phyloP scores from a whole-genome alignment of 2,888 invertebrate species.

The Xanthia togata region DNA sequence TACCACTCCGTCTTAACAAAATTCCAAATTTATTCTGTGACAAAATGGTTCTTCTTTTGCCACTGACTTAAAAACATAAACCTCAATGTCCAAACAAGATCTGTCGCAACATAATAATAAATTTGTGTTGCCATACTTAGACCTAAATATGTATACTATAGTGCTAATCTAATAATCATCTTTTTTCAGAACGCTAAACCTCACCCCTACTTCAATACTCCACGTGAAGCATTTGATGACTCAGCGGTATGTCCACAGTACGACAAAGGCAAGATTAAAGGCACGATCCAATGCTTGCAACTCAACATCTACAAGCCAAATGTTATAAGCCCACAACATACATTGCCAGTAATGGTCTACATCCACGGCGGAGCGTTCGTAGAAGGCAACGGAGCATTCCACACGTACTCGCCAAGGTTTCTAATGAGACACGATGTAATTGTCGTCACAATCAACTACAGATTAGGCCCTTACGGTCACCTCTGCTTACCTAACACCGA shows the following conservation, averaged over 20 bases:
- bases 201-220: constrained; percentile 28
- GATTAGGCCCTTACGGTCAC: constrained; percentile 50
- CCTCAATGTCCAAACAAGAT: too few relatives aligned
- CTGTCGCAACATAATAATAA: too few relatives aligned
- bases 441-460: constrained; percentile 50
- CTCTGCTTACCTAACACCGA: constrained; percentile 35
- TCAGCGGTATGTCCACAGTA: constrained; percentile 41
- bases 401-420: constrained; percentile 18
- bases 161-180: neutral
- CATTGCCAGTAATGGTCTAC: constrained; percentile 50
- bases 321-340: neutral
- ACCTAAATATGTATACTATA: too few relatives aligned
- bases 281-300: constrained; percentile 43
- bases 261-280: constrained; percentile 1
- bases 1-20: too few relatives aligned
- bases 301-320: constrained; percentile 52
- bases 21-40: too few relatives aligned
- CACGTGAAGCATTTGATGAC: constrained; percentile 22
- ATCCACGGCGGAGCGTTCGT: constrained; percentile 46
- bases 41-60: too few relatives aligned
- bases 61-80: too few relatives aligned
- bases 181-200: constrained; percentile 34
- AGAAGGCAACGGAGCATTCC: constrained; percentile 3
- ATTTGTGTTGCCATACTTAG: too few relatives aligned
- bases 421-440: constrained; percentile 39